Percentiles rank a stretch among this genome's conserved stretches.
phyloP scores from a whole-genome alignment of 1,140 invertebrate genomes.

The Aricia agestis region DNA sequence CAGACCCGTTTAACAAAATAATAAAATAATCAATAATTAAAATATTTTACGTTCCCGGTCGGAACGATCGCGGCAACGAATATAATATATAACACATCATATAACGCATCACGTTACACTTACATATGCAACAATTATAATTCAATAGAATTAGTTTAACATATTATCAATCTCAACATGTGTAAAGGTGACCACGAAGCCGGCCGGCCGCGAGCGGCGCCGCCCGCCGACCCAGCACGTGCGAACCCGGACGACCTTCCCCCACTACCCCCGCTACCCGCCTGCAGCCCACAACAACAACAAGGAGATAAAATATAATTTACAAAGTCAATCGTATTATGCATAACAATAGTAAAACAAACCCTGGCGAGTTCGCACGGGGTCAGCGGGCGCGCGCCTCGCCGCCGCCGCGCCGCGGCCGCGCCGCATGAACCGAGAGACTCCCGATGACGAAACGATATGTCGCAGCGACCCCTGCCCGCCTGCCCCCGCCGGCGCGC shows the following conservation, averaged over 20 bases:
- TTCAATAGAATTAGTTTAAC: conserved; percentile 76
- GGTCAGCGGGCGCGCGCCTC: conserved; percentile 20
- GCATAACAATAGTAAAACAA: conserved; percentile 14
- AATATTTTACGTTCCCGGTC: conserved; percentile 62
- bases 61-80: conserved; percentile 53
- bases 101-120: conserved; percentile 50
- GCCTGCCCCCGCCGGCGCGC: too few species aligned
- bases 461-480: conserved; percentile 36
- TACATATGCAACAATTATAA: conserved; percentile 75
- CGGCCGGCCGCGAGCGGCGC: conserved; percentile 35
- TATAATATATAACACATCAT: conserved; percentile 43
- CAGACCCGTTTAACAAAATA: conserved; percentile 70
- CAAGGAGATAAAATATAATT: conserved; percentile 9
- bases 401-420: conserved; percentile 30
- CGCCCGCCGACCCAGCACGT: conserved; percentile 14
- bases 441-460: conserved; percentile 31
- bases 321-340: conserved; percentile 10
- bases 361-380: not conserved
- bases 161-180: conserved; percentile 73
- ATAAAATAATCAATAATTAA: conserved; percentile 54
- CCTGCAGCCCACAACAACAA: not conserved
- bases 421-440: conserved; percentile 48
- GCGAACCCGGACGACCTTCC: not conserved
- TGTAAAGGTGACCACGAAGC: conserved; percentile 70
- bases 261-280: not conserved